Evolutionary conservation across 2,888 invertebrate species (phyloP), one percentile per base, ranked within the genome.

Genomic region (Venustoraphidia nigricollis): DNA sequence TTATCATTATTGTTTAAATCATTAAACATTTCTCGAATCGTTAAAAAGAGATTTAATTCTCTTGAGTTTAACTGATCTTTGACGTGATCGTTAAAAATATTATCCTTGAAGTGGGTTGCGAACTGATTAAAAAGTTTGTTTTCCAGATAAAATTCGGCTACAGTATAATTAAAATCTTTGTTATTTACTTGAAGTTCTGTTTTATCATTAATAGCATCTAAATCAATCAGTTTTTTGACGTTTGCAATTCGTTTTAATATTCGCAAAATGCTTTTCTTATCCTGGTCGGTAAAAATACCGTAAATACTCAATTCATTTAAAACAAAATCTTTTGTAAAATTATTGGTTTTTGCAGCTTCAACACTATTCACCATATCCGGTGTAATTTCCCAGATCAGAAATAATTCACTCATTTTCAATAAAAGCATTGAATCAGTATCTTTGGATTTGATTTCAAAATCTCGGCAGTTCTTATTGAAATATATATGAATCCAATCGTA

Each of bases 211-310:
- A 80, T 75, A 54, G 72, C 67, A 53, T 73, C 70, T 51, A 75
- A 67, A 51, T 75, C 62, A 55, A 68, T 67, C 41, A 77, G 62
- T 58, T 70, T 73, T 55, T 70, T 70, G 10, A 73, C 75, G 49
- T 72, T 68, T 52, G 77, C 73, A 43, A 84, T 63, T 57, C 85
- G 72, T 3, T 70, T 65, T 53, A 86, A 64, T 43, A 81, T 71
- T 56, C 68, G 64, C 52, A 70, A 65, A 36, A 81, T 61, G 59
- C 78, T 66, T 10, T 64, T 63, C 35, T 66, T 65, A 60, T 86
- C 85, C 47, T 68, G 66, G 10, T 70, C 65, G 51, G 73, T 71
- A 47, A 84, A 78, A 55, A 81, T 70, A 1, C 84, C 84, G 55
- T 76, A 79, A 46, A 74, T 72, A 50, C 72, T 69, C 5, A 82